These are phyloP conservation scores for Phenganax marumi DNA, from an alignment of 92 coral and sea anemone genomes.

Conservation along the genomic window DNA sequence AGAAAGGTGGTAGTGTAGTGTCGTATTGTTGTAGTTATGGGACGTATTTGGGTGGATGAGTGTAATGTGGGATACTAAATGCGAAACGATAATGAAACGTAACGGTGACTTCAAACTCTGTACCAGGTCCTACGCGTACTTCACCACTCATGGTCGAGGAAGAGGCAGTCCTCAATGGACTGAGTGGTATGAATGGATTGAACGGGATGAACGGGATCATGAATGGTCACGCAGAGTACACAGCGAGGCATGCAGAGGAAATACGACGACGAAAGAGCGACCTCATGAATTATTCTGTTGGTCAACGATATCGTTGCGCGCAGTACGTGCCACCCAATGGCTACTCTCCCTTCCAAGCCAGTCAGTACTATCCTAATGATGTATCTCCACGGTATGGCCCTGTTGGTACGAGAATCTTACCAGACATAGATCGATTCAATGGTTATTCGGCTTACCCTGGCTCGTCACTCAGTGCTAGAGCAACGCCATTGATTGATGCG, in stretches of 20 bases:
- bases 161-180: slow-evolving; percentile 53
- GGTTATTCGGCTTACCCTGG: slow-evolving; percentile 6
- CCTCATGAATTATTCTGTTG: slow-evolving; percentile 11
- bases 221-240: slow-evolving; percentile 69
- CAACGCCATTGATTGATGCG: slow-evolving; percentile 11
- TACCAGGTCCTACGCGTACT: slow-evolving; percentile 70
- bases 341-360: background rate
- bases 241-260: slow-evolving; percentile 2
- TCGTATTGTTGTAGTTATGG: no score
- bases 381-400: slow-evolving; percentile 12
- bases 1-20: no score
- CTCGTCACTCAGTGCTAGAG: slow-evolving; percentile 10
- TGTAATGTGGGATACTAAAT: no score
- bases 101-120: background rate
- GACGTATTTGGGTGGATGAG: no score
- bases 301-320: slow-evolving; percentile 35
- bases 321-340: slow-evolving; percentile 24
- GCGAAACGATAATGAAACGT: background rate
- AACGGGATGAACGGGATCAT: slow-evolving; percentile 64
- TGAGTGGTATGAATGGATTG: slow-evolving; percentile 50
- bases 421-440: slow-evolving; percentile 35
- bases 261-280: slow-evolving; percentile 28
- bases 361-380: slow-evolving; percentile 26
- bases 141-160: slow-evolving; percentile 94
- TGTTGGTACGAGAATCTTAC: slow-evolving; percentile 19